Conservation (phyloP, 2,888 invertebrate species). For the Drosophila antonietae region DNA sequence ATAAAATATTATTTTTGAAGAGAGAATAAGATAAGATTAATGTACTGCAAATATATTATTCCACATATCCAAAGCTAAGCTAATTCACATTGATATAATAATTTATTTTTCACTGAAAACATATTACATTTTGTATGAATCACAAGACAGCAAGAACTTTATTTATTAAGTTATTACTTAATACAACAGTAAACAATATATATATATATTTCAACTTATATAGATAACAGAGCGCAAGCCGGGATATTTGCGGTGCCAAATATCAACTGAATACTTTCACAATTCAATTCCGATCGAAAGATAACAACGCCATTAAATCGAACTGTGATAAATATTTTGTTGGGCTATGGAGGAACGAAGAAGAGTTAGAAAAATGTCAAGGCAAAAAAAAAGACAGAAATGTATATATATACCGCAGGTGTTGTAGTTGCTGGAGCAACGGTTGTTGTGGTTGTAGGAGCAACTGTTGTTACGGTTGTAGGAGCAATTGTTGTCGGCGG, state of each 20-base stretch:
- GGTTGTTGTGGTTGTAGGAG: too few species aligned
- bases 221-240: neutral
- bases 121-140: neutral
- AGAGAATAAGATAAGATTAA: neutral
- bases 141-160: neutral
- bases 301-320: neutral
- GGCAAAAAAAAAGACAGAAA: neutral
- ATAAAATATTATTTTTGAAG: neutral
- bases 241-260: neutral
- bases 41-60: neutral
- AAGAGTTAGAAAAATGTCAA: neutral
- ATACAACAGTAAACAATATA: neutral
- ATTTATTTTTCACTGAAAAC: neutral
- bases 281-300: slow-evolving; percentile 1
- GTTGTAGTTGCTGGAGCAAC: neutral
- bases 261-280: slow-evolving; percentile 1
- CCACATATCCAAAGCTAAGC: neutral
- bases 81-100: too few species aligned
- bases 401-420: slow-evolving; percentile 5
- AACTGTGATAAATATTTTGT: neutral
- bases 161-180: neutral
- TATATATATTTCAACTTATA: neutral
- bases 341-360: neutral
- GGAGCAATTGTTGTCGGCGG: neutral
- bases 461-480: slow-evolving; percentile 1